Evolutionary conservation across 2,113 vertebrate genomes (phyloP).

Genomic region (Xyliphius kryptos): DNA sequence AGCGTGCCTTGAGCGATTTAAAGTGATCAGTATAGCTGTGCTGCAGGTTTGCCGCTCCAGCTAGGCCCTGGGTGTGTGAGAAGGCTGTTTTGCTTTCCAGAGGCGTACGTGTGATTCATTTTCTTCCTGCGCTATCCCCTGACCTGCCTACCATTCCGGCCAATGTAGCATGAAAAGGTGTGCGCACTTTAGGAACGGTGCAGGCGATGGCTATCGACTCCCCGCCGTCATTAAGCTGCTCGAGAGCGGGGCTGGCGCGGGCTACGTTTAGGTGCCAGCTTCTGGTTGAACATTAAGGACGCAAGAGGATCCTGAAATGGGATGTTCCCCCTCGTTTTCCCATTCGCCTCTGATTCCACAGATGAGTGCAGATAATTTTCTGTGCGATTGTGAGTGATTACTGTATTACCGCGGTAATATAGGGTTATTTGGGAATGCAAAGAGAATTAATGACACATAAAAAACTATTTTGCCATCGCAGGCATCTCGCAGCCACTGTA

Average conservation of each 20-base stretch:
- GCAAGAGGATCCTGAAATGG: constrained; percentile 59
- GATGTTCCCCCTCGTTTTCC: constrained; percentile 52
- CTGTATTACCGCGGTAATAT: constrained; percentile 84
- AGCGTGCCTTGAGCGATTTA: no score
- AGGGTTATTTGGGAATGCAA: constrained; percentile 79
- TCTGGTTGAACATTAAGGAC: constrained; percentile 74
- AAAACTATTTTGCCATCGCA: constrained; percentile 72
- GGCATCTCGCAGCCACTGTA: constrained; percentile 75
- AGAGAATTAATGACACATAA: constrained; percentile 96
- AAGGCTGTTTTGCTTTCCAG: constrained; percentile 41
- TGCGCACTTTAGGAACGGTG: constrained; percentile 44
- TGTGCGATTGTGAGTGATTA: constrained; percentile 94
- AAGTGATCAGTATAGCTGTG: no score
- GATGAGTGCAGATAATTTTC: constrained; percentile 90
- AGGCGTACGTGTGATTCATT: constrained; percentile 7
- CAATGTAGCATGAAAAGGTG: constrained; percentile 69
- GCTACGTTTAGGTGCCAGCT: constrained; percentile 52
- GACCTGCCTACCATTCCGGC: constrained; percentile 58
- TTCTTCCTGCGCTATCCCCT: constrained; percentile 44
- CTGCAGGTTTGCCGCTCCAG: background rate
- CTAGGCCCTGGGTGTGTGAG: background rate
- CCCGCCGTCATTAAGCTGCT: constrained; percentile 70
- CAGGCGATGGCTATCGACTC: constrained; percentile 53
- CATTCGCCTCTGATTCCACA: constrained; percentile 71
- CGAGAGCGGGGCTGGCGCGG: constrained; percentile 52